Conservation (phyloP, 2,113 vertebrate species). For the Artemisiospiza belli region DNA sequence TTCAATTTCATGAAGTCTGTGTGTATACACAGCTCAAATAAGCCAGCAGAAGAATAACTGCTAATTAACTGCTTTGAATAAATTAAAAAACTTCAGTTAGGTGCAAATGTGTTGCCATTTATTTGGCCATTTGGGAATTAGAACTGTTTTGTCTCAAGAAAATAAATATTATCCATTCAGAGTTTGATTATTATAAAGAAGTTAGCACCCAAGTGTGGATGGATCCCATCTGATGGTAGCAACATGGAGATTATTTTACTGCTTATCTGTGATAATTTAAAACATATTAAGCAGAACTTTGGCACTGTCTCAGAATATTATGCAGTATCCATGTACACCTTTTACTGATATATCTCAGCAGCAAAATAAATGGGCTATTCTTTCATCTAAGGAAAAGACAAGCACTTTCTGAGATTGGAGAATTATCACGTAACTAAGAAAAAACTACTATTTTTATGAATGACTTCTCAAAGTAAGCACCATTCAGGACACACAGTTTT, state of each 20-base stretch:
- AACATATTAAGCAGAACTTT: not conserved
- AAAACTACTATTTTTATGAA: not conserved
- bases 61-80: not conserved
- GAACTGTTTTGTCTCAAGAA: not conserved
- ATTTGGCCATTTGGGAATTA: not conserved
- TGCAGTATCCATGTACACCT: not conserved
- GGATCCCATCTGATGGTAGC: not conserved
- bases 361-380: not conserved
- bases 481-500: not conserved
- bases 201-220: not conserved
- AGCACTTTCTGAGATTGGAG: not conserved
- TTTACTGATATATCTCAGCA: not conserved
- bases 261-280: not conserved
- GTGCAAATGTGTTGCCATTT: not conserved
- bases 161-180: not conserved
- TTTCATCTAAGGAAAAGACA: not conserved
- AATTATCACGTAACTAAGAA: not conserved
- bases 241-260: not conserved
- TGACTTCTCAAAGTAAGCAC: not conserved
- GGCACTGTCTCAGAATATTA: not conserved
- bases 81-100: not conserved
- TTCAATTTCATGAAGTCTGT: not conserved
- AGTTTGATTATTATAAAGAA: not conserved
- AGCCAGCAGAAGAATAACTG: not conserved
- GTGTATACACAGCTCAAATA: not conserved